These are phyloP conservation scores for Pocillopora verrucosa DNA, from an alignment of 64 coral and sea anemone species.

Conservation along the genomic window DNA sequence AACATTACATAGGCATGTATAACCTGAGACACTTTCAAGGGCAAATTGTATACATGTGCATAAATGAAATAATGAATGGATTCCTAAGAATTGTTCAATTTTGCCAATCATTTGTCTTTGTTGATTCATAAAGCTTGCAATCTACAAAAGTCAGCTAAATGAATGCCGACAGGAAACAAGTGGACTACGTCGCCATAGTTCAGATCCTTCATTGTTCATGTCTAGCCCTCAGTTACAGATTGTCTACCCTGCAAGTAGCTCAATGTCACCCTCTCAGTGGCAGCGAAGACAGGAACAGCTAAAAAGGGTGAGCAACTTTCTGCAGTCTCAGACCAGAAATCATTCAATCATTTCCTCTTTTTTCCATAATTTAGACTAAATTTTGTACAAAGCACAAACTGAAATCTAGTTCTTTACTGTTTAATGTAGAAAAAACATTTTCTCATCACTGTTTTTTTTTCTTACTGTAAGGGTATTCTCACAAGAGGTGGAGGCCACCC, in stretches of 20 bases:
- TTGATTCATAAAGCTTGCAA: constrained; percentile 57
- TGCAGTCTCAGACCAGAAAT: too few species aligned
- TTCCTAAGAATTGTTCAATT: background rate
- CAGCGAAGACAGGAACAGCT: constrained; percentile 71
- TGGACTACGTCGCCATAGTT: constrained; percentile 40
- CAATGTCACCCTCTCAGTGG: constrained; percentile 41
- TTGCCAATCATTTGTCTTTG: background rate
- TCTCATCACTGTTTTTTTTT: constrained; percentile 4
- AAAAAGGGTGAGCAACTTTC: constrained; percentile 47
- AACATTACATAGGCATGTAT: too few species aligned
- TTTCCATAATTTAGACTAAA: too few species aligned
- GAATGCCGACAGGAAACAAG: constrained; percentile 56
- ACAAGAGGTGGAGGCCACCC: constrained; percentile 54
- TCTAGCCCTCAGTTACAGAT: constrained; percentile 69
- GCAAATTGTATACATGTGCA: too few species aligned
- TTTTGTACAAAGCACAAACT: too few species aligned
- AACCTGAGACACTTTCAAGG: too few species aligned
- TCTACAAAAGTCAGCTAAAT: constrained; percentile 72
- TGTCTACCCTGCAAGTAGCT: constrained; percentile 58
- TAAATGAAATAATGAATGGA: too few species aligned
- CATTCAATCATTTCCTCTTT: too few species aligned
- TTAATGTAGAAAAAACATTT: background rate
- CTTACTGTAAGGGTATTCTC: constrained; percentile 68
- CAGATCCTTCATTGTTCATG: constrained; percentile 35
- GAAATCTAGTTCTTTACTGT: too few species aligned